These are phyloP conservation scores for Tangara arthus DNA, from an alignment of 2,797 vertebrate genomes.

Conservation along the genomic window DNA sequence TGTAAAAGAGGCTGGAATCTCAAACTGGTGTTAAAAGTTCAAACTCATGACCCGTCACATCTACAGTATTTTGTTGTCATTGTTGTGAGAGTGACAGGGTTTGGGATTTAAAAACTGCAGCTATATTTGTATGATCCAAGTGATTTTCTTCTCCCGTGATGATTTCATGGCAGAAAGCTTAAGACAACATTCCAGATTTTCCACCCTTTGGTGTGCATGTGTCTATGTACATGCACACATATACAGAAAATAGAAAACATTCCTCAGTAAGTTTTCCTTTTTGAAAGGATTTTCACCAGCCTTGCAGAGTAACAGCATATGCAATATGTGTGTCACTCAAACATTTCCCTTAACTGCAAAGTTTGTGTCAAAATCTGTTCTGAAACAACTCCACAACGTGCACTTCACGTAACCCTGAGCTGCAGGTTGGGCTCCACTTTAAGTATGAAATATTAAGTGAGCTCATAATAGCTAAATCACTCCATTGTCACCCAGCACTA, in stretches of 20 bases:
- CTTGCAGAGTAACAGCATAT: not conserved
- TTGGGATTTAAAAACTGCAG: not conserved
- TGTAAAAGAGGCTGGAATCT: not conserved
- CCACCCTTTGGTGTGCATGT: not conserved
- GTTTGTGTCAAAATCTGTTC: conserved; percentile 40
- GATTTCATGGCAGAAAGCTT: not conserved
- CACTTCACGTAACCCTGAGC: conserved; percentile 12
- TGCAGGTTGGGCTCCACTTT: conserved; percentile 13
- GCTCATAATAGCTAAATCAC: conserved; percentile 59
- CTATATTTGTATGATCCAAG: not conserved
- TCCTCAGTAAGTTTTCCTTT: not conserved
- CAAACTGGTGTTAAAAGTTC: not conserved
- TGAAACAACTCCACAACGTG: not conserved
- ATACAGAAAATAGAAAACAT: not conserved
- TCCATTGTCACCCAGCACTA: conserved; percentile 15
- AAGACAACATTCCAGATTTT: not conserved
- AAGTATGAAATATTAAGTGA: conserved; percentile 43
- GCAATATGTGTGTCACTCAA: conserved; percentile 9
- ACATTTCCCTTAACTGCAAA: not conserved
- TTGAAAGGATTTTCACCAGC: conserved; percentile 9
- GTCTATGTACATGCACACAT: not conserved
- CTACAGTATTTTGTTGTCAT: not conserved
- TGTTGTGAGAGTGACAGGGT: not conserved
- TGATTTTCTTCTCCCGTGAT: not conserved
- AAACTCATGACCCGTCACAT: not conserved